Evolutionary conservation across 2,113 vertebrate species (phyloP).

Genomic region (Probosciger aterrimus): DNA sequence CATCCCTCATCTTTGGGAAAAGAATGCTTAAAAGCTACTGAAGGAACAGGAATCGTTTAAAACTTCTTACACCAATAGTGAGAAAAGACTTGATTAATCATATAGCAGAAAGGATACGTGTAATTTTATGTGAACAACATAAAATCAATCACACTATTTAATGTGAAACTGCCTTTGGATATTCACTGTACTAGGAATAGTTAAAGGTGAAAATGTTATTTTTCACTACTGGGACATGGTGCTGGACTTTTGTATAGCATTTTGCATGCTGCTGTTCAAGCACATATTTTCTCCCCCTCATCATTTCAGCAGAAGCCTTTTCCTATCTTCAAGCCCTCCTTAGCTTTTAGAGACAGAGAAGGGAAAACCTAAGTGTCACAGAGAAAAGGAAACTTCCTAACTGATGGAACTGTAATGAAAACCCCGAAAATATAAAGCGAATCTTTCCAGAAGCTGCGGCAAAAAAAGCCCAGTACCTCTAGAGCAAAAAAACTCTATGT

Average conservation of each 20-base stretch:
- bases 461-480: neutral
- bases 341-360: neutral
- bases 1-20: neutral
- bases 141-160: neutral
- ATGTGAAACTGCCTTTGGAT: neutral
- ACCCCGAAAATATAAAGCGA: neutral
- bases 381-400: neutral
- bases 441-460: neutral
- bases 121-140: neutral
- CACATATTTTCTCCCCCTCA: neutral
- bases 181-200: neutral
- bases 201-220: neutral
- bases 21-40: neutral
- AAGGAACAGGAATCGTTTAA: neutral
- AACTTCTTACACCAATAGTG: neutral
- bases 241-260: neutral
- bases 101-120: neutral
- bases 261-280: neutral
- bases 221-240: neutral
- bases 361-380: neutral
- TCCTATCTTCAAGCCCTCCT: neutral
- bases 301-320: neutral
- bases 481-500: neutral
- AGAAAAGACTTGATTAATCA: neutral
- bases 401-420: neutral